Conservation (phyloP, 2,113 vertebrate genomes). For the Ginglymostoma cirratum region DNA sequence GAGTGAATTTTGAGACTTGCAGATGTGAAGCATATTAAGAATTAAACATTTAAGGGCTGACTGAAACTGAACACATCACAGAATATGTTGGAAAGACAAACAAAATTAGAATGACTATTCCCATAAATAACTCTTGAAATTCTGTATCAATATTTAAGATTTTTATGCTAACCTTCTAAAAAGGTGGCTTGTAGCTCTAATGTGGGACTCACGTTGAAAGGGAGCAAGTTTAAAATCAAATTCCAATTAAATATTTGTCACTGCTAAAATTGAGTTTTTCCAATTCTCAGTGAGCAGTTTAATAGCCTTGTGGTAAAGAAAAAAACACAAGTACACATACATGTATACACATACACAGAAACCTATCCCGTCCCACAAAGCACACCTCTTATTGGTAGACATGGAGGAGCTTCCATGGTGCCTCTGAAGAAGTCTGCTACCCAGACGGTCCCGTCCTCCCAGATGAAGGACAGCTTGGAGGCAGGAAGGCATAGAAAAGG, state of each 20-base stretch:
- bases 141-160: background rate
- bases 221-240: conserved; percentile 13
- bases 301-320: conserved; percentile 13
- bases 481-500: conserved; percentile 34
- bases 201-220: background rate
- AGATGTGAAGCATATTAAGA: background rate
- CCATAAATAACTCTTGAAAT: background rate
- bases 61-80: background rate
- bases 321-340: conserved; percentile 14
- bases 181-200: background rate
- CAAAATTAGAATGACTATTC: background rate
- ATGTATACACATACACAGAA: conserved; percentile 31
- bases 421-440: conserved; percentile 34
- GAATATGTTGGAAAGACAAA: background rate
- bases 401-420: conserved; percentile 34
- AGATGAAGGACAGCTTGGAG: conserved; percentile 33
- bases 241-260: conserved; percentile 7
- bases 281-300: conserved; percentile 14
- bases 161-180: background rate
- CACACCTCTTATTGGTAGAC: conserved; percentile 35
- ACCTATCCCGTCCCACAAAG: conserved; percentile 31
- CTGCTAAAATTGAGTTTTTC: conserved; percentile 19
- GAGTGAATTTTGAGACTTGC: background rate
- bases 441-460: conserved; percentile 30
- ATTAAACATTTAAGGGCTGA: background rate